Conservation (phyloP, 2,113 vertebrate species). For the Neopipo cinnamomea region DNA sequence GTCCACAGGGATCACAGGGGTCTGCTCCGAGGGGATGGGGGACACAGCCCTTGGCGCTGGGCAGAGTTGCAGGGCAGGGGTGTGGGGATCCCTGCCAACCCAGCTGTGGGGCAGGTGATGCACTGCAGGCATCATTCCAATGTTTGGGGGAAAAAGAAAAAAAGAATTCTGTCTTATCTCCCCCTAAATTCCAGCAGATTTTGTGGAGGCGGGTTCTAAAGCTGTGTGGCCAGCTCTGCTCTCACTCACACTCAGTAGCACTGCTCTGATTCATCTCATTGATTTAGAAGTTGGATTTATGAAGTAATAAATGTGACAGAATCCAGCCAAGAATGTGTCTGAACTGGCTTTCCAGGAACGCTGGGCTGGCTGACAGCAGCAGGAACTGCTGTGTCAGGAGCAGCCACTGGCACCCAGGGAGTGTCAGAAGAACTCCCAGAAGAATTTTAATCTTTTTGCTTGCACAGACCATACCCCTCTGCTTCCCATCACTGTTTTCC, state of each 20-base stretch:
- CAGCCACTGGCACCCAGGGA: not conserved
- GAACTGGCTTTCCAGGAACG: constrained; percentile 58
- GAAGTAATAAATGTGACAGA: not conserved
- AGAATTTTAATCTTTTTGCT: not conserved
- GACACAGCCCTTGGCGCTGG: accelerated
- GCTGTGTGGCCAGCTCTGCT: not conserved
- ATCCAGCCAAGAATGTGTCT: constrained; percentile 58
- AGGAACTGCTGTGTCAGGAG: not conserved
- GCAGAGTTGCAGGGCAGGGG: not conserved
- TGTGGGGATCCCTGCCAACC: too few relatives aligned
- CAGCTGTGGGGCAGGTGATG: not conserved
- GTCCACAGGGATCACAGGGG: accelerated
- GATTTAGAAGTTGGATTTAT: not conserved
- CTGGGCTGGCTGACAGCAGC: not conserved
- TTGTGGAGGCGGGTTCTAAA: not conserved
- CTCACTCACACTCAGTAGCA: accelerated
- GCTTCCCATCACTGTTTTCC: not conserved
- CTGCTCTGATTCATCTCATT: not conserved
- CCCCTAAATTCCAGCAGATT: not conserved
- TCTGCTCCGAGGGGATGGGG: accelerated
- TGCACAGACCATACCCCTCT: not conserved
- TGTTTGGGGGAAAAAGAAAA: accelerated
- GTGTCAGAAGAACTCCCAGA: not conserved
- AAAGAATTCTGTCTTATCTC: not conserved
- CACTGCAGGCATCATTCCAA: not conserved